Percentiles rank a stretch among this genome's conserved stretches.
Evolutionary conservation across 2,888 invertebrate genomes (phyloP).

Genomic region (Drosophila neotestacea): DNA sequence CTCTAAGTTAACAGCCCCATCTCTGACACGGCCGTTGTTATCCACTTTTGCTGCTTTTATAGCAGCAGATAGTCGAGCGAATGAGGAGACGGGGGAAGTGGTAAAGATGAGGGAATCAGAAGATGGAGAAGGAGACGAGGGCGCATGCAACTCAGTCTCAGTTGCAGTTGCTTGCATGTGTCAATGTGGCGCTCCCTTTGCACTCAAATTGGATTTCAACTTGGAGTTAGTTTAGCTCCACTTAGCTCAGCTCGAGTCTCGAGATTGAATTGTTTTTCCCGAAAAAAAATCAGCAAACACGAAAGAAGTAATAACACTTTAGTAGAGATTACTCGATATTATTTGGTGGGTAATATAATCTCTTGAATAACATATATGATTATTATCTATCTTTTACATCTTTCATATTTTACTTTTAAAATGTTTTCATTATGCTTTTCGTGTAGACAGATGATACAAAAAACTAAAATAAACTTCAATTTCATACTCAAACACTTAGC

Average conservation of each 20-base stretch:
- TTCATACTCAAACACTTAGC: too few species aligned
- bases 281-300: neutral
- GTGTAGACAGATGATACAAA: too few species aligned
- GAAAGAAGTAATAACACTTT: neutral
- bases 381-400: too few species aligned
- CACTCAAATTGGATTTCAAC: neutral
- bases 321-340: too few species aligned
- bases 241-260: slow-evolving; percentile 42
- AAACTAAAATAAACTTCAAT: too few species aligned
- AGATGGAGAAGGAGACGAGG: neutral
- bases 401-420: too few species aligned
- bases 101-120: neutral
- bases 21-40: slow-evolving; percentile 48
- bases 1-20: slow-evolving; percentile 25
- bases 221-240: slow-evolving; percentile 59
- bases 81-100: neutral
- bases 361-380: too few species aligned
- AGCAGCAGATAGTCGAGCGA: slow-evolving; percentile 59
- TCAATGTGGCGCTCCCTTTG: slow-evolving; percentile 62
- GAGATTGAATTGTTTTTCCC: neutral
- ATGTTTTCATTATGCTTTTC: too few species aligned
- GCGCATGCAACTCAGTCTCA: slow-evolving; percentile 6
- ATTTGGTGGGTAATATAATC: too few species aligned
- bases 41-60: slow-evolving; percentile 76
- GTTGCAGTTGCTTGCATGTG: slow-evolving; percentile 60